phyloP scores from a whole-genome alignment of 2,797 vertebrate genomes.

The Sarcoramphus papa region DNA sequence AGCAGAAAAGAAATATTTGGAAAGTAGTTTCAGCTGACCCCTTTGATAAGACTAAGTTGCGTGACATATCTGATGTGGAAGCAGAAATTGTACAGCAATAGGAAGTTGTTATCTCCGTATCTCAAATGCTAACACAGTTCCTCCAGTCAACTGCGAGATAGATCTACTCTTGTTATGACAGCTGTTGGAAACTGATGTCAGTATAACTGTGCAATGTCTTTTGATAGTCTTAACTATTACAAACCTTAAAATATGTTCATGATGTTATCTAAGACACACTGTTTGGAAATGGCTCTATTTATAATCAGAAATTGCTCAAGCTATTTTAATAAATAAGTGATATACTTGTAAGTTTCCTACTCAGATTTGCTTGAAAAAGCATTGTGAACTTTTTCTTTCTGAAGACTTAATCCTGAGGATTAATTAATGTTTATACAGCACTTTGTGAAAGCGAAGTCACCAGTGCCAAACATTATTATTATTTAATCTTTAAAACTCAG shows the following conservation, averaged over 20 bases:
- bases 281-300: conserved; percentile 53
- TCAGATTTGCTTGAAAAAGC: conserved; percentile 48
- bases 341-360: conserved; percentile 17
- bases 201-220: conserved; percentile 46
- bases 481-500: conserved; percentile 45
- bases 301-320: conserved; percentile 41
- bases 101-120: conserved; percentile 61
- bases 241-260: conserved; percentile 58
- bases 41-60: conserved; percentile 33
- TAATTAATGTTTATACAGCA: conserved; percentile 64
- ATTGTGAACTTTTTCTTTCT: conserved; percentile 29
- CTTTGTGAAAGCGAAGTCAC: conserved; percentile 39
- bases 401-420: conserved; percentile 50
- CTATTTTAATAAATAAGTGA: conserved; percentile 39
- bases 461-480: conserved; percentile 55
- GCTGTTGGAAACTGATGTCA: conserved; percentile 63
- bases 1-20: background rate
- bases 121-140: conserved; percentile 51
- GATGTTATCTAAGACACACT: conserved; percentile 44
- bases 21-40: conserved; percentile 30
- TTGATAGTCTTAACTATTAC: conserved; percentile 60
- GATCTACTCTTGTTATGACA: conserved; percentile 54
- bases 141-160: background rate
- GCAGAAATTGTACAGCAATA: conserved; percentile 28
- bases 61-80: conserved; percentile 37